Evolutionary conservation across 2,113 vertebrate genomes (phyloP), one percentile per base, ranked within the genome.

Genomic region (Stictonetta naevosa): DNA sequence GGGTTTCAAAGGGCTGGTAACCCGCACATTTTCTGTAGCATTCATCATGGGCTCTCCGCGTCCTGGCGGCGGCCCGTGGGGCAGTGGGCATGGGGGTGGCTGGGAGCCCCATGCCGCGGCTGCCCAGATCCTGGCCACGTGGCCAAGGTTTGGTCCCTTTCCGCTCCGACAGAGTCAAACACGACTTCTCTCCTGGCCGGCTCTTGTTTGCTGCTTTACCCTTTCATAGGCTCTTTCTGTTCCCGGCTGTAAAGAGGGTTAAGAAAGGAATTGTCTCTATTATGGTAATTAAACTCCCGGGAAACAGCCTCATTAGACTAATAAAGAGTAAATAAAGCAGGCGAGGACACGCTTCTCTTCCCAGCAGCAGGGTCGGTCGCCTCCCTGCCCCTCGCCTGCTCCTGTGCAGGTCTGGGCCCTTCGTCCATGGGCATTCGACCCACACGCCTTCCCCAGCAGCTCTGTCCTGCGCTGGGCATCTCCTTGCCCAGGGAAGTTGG

Each of bases 261-360:
- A 77, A 86, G 92, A 94, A 95, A 95, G 88, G 63, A 86, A 96
- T 96, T 85, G 93, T 95, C 93, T 96, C 92, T 91, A 74, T 95
- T 91, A 90, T 86, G 95, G 91, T 93, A 96, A 95, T 95, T 93
- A 96, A 96, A 56, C 97, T 96, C 97, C 97, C 92, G 90, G 95
- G 97, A 97, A 97, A 96, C 95, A 91, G 96, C 91, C 94, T 97
- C 95, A 97, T 97, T 97, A 97, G 93, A 92, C 94, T 97, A 88
- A 97, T 96, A 96, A 97, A 93, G 91, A 97, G 92, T 94, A 97
- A 96, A 95, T 97, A 96, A 96, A 86, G 86, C 90, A 66, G 83
- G 75, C 67, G 13, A 92, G 87, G 74, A 71, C 77, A 68, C 77
- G 85, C 80, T 93, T 75, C 46, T 44, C 79, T 81, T 88, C 76